Evolutionary conservation across 2,113 vertebrate genomes (phyloP).

Genomic region (Orthochromis malagaraziensis): DNA sequence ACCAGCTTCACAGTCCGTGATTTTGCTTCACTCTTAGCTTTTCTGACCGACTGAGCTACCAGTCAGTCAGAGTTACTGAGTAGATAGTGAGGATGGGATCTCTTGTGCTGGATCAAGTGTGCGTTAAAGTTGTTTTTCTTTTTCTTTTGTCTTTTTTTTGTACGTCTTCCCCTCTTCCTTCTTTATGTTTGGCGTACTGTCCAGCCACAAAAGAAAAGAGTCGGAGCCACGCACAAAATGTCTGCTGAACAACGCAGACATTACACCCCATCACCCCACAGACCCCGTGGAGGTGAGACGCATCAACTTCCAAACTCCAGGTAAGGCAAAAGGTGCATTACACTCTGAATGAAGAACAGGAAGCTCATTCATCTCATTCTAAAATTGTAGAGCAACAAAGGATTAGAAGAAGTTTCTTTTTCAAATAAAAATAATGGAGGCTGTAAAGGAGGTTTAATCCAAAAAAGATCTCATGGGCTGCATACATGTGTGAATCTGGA

Average conservation of each 20-base stretch:
- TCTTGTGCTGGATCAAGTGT: not conserved
- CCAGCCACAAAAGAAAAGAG: conserved; percentile 89
- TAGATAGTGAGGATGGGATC: not conserved
- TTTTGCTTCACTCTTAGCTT: not conserved
- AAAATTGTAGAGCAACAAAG: not conserved
- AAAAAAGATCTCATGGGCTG: not conserved
- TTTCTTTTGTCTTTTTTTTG: not conserved
- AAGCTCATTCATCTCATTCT: not conserved
- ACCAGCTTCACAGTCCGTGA: not conserved
- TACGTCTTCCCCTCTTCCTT: not conserved
- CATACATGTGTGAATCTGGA: not conserved
- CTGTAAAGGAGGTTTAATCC: not conserved
- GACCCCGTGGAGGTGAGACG: conserved; percentile 97
- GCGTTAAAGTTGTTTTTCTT: not conserved
- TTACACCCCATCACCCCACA: conserved; percentile 90
- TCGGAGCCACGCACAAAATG: conserved; percentile 92
- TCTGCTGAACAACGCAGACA: conserved; percentile 90
- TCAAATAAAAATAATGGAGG: not conserved
- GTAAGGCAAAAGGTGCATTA: conserved; percentile 56
- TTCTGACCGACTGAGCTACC: not conserved
- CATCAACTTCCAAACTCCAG: conserved; percentile 97
- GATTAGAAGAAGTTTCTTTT: not conserved
- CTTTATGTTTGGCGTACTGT: not conserved
- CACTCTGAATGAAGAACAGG: not conserved
- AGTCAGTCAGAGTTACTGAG: not conserved